Conservation (phyloP, 2,113 vertebrate species). For the Oceanites oceanicus region DNA sequence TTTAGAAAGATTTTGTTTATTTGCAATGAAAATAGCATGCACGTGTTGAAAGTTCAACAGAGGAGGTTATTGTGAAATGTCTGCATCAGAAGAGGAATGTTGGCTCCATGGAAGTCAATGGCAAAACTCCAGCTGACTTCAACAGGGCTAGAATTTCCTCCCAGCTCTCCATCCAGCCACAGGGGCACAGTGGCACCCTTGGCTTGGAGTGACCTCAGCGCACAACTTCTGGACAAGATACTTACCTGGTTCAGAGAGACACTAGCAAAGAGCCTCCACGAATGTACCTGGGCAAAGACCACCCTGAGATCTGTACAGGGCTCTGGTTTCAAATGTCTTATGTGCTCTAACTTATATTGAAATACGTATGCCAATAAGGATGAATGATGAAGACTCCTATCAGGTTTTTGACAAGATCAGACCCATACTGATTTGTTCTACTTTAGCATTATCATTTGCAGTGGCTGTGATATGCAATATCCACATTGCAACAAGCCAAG, state of each 20-base stretch:
- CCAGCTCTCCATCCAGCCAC: neutral
- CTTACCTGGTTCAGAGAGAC: neutral
- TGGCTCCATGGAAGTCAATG: neutral
- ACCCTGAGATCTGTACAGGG: neutral
- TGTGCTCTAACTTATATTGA: neutral
- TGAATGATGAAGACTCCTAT: neutral
- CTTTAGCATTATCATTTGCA: neutral
- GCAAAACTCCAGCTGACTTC: slow-evolving; percentile 37
- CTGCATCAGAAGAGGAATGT: slow-evolving; percentile 38
- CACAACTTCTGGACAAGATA: neutral
- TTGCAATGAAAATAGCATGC: slow-evolving; percentile 44
- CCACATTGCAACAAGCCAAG: neutral
- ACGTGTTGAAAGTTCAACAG: slow-evolving; percentile 11
- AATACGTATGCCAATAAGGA: neutral
- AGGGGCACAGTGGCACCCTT: neutral
- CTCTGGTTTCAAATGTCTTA: neutral
- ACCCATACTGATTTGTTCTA: neutral
- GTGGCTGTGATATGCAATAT: neutral
- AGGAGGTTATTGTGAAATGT: slow-evolving; percentile 10
- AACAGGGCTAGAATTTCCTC: neutral
- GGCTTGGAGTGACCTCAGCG: neutral
- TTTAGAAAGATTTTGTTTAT: slow-evolving; percentile 33
- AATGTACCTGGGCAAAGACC: neutral
- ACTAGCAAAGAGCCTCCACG: neutral
- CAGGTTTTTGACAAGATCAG: neutral